Conservation (phyloP, 2,888 invertebrate species). For the Nipponacmea schrenckii region DNA sequence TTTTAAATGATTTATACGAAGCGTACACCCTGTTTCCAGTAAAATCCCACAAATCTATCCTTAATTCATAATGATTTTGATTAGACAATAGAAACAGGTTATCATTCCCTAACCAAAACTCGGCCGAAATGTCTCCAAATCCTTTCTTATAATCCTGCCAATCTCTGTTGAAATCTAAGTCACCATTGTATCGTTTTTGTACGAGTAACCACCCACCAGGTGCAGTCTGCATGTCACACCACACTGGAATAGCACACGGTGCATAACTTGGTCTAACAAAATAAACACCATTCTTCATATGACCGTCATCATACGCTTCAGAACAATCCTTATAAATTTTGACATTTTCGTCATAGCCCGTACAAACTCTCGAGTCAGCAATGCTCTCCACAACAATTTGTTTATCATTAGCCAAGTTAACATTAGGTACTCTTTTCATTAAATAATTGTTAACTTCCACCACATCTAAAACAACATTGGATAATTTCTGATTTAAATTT, state of each 20-base stretch:
- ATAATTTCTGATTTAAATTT: slow-evolving; percentile 59
- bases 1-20: slow-evolving; percentile 57
- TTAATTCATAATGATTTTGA: slow-evolving; percentile 59
- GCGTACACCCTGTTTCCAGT: slow-evolving; percentile 61
- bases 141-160: slow-evolving; percentile 63
- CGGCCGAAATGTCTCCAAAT: slow-evolving; percentile 59
- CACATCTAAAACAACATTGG: slow-evolving; percentile 61
- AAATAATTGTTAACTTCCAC: slow-evolving; percentile 60
- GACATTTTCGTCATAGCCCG: slow-evolving; percentile 41
- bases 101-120: slow-evolving; percentile 65
- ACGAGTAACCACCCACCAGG: slow-evolving; percentile 69
- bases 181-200: slow-evolving; percentile 53
- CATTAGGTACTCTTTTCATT: slow-evolving; percentile 42
- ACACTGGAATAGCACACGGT: slow-evolving; percentile 70
- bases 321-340: slow-evolving; percentile 57
- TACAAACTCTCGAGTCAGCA: slow-evolving; percentile 46
- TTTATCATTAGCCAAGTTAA: slow-evolving; percentile 35
- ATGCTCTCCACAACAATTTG: slow-evolving; percentile 52
- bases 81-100: slow-evolving; percentile 63
- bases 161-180: slow-evolving; percentile 49
- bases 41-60: slow-evolving; percentile 65
- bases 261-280: slow-evolving; percentile 59
- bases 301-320: slow-evolving; percentile 52
- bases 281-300: slow-evolving; percentile 59
- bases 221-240: slow-evolving; percentile 74